Evolutionary conservation across 2,797 vertebrate genomes (phyloP).

Genomic region (Dendrocincla tyrannina): DNA sequence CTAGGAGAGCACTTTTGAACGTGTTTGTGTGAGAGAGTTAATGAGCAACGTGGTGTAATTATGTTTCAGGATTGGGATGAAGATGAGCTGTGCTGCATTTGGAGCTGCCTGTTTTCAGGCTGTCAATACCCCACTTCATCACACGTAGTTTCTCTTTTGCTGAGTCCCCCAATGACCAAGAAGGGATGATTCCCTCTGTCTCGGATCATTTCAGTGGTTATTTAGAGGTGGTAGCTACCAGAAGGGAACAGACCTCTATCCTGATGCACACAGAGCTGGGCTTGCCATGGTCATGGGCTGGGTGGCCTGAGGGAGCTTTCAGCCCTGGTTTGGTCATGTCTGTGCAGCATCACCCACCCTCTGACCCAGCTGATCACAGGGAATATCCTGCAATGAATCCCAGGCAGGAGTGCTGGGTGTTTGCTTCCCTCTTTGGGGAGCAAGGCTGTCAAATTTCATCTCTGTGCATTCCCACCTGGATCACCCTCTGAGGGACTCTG

Average conservation of each 20-base stretch:
- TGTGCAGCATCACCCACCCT: not conserved
- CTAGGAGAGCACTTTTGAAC: not conserved
- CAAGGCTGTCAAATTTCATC: not conserved
- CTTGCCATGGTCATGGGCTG: not conserved
- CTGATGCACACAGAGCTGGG: not conserved
- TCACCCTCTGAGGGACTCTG: not conserved
- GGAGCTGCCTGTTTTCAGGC: slow-evolving; percentile 6
- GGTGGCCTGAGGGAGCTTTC: not conserved
- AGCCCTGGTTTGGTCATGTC: not conserved
- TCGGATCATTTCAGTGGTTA: not conserved
- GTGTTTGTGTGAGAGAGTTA: slow-evolving; percentile 25
- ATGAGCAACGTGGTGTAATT: slow-evolving; percentile 37
- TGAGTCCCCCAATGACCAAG: not conserved
- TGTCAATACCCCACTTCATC: not conserved
- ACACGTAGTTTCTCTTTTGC: not conserved
- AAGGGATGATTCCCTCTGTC: not conserved
- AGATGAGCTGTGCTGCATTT: slow-evolving; percentile 19
- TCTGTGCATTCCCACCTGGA: not conserved
- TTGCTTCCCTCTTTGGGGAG: not conserved
- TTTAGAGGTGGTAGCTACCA: not conserved
- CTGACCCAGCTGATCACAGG: not conserved
- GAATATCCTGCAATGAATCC: not conserved
- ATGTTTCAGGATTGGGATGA: slow-evolving; percentile 11
- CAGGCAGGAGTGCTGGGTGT: not conserved
- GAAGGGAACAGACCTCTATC: not conserved